Conservation (phyloP, 1,140 invertebrate genomes). For the Heliconius nattereri region DNA sequence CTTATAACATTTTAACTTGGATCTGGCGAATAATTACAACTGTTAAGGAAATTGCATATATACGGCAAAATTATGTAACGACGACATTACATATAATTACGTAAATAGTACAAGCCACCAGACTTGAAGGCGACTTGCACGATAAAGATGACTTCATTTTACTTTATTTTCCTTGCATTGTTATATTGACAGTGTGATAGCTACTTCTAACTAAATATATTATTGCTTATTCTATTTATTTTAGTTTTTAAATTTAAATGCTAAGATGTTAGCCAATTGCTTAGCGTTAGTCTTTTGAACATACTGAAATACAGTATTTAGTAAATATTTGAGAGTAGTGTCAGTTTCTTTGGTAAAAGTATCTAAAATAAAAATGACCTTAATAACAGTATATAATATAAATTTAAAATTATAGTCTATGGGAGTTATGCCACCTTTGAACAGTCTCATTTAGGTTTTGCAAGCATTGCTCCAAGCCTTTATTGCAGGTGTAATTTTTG, state of each 20-base stretch:
- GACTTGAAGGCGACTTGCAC: constrained; percentile 35
- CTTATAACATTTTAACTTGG: constrained; percentile 16
- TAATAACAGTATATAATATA: not conserved
- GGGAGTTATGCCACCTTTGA: not conserved
- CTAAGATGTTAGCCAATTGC: not conserved
- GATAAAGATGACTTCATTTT: constrained; percentile 25
- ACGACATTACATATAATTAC: constrained; percentile 31
- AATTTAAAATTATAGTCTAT: not conserved
- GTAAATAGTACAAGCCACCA: constrained; percentile 10
- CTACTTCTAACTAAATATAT: constrained; percentile 10
- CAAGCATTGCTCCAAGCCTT: not conserved
- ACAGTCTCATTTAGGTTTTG: not conserved
- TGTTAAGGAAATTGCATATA: constrained; percentile 18
- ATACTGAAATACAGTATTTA: no score
- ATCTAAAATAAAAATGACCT: no score
- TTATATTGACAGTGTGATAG: not conserved
- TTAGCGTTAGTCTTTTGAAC: not conserved
- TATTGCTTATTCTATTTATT: not conserved
- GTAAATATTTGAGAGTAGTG: no score
- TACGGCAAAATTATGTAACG: constrained; percentile 34
- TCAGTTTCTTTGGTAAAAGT: no score
- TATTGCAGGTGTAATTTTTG: constrained; percentile 12
- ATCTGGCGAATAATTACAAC: constrained; percentile 26
- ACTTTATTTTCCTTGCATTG: not conserved
- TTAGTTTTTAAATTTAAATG: not conserved